Evolutionary conservation across 1,140 invertebrate genomes (phyloP), one percentile per base, ranked within the genome.

Genomic region (Lanistes nyassanus): DNA sequence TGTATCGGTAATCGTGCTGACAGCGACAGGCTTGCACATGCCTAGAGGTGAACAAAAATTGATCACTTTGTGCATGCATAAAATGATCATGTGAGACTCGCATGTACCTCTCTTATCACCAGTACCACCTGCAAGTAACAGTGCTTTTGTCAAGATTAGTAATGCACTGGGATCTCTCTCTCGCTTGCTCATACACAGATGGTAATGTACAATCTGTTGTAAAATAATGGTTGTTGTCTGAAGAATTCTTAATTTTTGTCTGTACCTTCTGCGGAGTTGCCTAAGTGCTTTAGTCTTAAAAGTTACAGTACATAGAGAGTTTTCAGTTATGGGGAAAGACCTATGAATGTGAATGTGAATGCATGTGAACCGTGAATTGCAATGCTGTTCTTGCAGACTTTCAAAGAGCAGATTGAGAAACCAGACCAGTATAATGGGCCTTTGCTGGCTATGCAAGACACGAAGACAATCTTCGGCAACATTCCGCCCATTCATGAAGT

Each of bases 391-490:
- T 77, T 92, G 19, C 83, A 98, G 96, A 92, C 97, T 87, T 98
- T 98, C 86, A 98, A 98, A 90, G 93, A 94, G 85, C 96, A 96
- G 67, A 91, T 98, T 77, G 97, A 99, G 90, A 92, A 94, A 79
- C 92, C 93, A 89, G 94, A 92, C 88, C 95, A 92, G 91, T 93
- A 90, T 82, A 94, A 90, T 77, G 93, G 92, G 66, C 90, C 93
- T 53, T 90, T 99, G 80, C 91, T 99, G 76, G 96, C 96, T 88
- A 94, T 94, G 80, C 96, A 95, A 37, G 97, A 99, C 92, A 91
- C 96, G 37, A 97, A 97, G 91, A 95, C 96, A 75, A 98, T 99
- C 79, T 99, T 99, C 91, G 96, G 96, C 70, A 97, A 98, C 88
- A 92, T 99, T 85, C 94, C 95, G 68, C 95, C 96, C 37, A 98